phyloP scores from a whole-genome alignment of 2,113 vertebrate genomes.

The Barnardius zonarius region DNA sequence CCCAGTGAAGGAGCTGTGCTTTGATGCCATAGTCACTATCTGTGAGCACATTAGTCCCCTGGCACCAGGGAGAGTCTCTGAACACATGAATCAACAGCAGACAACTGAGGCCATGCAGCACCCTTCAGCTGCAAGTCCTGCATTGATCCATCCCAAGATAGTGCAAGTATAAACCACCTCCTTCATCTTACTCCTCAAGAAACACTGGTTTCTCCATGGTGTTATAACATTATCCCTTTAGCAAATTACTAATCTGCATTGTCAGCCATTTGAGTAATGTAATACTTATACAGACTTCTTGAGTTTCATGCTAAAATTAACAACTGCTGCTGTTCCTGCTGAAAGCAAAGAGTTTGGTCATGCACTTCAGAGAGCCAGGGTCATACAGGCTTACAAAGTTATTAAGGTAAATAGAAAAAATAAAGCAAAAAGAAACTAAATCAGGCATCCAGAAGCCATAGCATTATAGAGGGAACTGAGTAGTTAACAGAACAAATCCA shows the following conservation, averaged over 20 bases:
- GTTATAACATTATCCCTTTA: background rate
- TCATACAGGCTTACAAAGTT: background rate
- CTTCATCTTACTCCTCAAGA: background rate
- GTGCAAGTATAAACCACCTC: background rate
- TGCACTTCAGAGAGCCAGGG: background rate
- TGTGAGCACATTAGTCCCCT: background rate
- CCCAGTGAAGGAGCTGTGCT: background rate
- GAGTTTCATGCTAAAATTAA: conserved; percentile 22
- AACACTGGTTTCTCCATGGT: background rate
- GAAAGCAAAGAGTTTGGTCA: background rate
- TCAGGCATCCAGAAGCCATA: background rate
- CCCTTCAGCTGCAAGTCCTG: background rate
- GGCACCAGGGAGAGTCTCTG: background rate
- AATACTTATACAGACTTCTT: background rate
- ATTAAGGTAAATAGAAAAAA: background rate
- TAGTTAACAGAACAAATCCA: background rate
- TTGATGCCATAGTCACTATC: background rate
- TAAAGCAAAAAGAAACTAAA: background rate
- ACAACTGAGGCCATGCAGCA: background rate
- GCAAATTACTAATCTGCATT: background rate
- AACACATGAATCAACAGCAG: background rate
- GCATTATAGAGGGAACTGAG: background rate
- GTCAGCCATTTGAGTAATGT: background rate
- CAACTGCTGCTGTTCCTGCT: background rate
- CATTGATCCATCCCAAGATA: background rate